These are phyloP conservation scores for Acanthochromis polyacanthus DNA, from an alignment of 2,113 vertebrate genomes.

Conservation along the genomic window DNA sequence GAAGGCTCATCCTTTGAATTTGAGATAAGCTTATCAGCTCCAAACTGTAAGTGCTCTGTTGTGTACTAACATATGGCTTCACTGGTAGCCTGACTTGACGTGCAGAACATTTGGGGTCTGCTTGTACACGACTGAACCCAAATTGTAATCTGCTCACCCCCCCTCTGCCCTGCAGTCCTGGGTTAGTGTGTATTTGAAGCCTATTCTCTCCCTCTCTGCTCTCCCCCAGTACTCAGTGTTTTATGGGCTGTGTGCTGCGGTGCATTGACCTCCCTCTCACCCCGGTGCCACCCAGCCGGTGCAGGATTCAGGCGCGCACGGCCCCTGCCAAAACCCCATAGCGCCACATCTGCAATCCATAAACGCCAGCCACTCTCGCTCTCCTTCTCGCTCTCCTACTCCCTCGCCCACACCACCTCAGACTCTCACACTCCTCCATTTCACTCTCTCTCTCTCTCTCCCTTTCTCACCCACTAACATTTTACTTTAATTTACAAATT, in stretches of 20 bases:
- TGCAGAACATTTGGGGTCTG: constrained; percentile 35
- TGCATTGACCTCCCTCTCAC: constrained; percentile 85
- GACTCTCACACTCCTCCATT: constrained; percentile 77
- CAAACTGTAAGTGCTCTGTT: constrained; percentile 9
- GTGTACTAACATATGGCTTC: constrained; percentile 28
- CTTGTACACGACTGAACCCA: constrained; percentile 38
- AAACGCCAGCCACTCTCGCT: constrained; percentile 86
- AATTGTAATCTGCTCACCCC: constrained; percentile 57
- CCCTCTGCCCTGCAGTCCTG: constrained; percentile 32
- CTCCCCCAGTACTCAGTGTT: constrained; percentile 69
- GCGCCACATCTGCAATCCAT: constrained; percentile 90
- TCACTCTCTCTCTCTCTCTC: constrained; percentile 57
- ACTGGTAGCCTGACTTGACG: constrained; percentile 1
- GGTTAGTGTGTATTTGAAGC: constrained; percentile 53
- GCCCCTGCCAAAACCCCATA: constrained; percentile 87
- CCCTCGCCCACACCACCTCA: constrained; percentile 80
- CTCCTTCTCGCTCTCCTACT: constrained; percentile 81
- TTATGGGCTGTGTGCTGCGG: constrained; percentile 86
- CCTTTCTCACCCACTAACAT: constrained; percentile 65
- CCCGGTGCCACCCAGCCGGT: constrained; percentile 89
- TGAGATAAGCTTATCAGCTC: constrained; percentile 48
- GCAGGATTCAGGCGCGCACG: constrained; percentile 80
- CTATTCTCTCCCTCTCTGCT: constrained; percentile 44
- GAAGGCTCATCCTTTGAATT: constrained; percentile 22
- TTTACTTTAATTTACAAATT: constrained; percentile 74